Evolutionary conservation across 2,888 invertebrate genomes (phyloP).

Genomic region (Cephus runcator): DNA sequence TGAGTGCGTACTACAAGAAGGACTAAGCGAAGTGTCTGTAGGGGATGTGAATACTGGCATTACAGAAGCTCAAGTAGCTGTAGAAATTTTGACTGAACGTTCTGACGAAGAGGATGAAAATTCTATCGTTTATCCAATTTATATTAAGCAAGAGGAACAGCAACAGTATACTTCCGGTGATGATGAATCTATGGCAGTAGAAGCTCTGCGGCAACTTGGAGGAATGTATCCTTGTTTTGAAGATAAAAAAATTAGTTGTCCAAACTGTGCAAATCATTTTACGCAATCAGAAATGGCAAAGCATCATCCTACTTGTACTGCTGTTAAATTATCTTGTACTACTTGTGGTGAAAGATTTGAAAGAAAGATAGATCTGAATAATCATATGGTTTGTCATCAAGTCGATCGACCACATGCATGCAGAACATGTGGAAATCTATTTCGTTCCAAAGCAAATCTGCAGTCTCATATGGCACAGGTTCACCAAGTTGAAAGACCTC

Average conservation of each 20-base stretch:
- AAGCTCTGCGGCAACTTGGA: constrained; percentile 65
- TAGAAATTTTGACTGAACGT: constrained; percentile 47
- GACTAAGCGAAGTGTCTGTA: constrained; percentile 39
- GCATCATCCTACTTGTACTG: constrained; percentile 48
- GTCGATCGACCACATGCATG: constrained; percentile 65
- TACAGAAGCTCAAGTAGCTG: constrained; percentile 41
- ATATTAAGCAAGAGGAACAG: constrained; percentile 55
- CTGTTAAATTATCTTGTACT: constrained; percentile 49
- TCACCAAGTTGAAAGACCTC: constrained; percentile 52
- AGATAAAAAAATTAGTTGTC: constrained; percentile 51
- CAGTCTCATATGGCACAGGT: constrained; percentile 57
- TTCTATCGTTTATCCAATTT: constrained; percentile 44
- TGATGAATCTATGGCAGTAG: constrained; percentile 65
- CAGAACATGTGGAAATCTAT: constrained; percentile 61
- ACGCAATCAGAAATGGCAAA: constrained; percentile 47
- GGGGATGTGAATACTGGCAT: constrained; percentile 33
- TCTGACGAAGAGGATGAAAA: constrained; percentile 50
- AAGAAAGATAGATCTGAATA: constrained; percentile 64
- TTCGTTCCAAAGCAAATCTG: constrained; percentile 58
- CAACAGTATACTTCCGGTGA: constrained; percentile 58
- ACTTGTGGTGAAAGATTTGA: constrained; percentile 63
- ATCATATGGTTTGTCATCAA: constrained; percentile 67
- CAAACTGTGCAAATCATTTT: constrained; percentile 47
- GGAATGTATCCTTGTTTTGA: constrained; percentile 61
- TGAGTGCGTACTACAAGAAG: constrained; percentile 46